Evolutionary conservation across 2,113 vertebrate genomes (phyloP), one percentile per base, ranked within the genome.

Genomic region (Heterotilapia buettikoferi): DNA sequence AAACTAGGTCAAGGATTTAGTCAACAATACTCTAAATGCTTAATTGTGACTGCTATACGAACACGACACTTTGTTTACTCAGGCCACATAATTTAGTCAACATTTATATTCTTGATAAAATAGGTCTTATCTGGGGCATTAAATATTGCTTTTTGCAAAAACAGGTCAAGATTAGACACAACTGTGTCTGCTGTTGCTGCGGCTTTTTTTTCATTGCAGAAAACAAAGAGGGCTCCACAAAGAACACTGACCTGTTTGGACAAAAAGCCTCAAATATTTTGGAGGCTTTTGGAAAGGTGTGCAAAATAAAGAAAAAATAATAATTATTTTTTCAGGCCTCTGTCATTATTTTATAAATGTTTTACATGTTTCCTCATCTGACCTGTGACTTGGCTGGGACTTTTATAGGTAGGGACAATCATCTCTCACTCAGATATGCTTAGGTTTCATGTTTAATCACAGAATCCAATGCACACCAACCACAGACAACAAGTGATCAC

Each of bases 1-100:
- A 45, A 92, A 93, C 61, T 88, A 82, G 90, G 92, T 89, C 91
- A 93, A 80, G 33, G 56, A 52, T 66, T 66, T 54, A 31, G 16
- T 50, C 53, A 76, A 81, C 52, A 86, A 21, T 63, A 31, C 6
- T 66, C 26, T 52, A 40, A 6, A 24, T 29, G 11, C 57, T 85
- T 78, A 33, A 59, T 21, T 59, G 11, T 83, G 36, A 76, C 33
- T 52, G 50, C 18, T 13, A 54, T 73, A 66, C 16, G 9, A 45
- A 71, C 14, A 43, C 38, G 87, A 14, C 1, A 38, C 29, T 50
- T 33, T 83, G 66, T 91, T 83, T 59, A 82, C 24, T 18, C 10
- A 2, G 21, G 18, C 29, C 33, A 86, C 21, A 54, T 24, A 11
- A 2, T 21, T 24, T 56, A 33, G 38, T 45, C 13, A 84, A 82